Conservation (phyloP, 2,888 invertebrate species). For the Sylvicola cinctus region DNA sequence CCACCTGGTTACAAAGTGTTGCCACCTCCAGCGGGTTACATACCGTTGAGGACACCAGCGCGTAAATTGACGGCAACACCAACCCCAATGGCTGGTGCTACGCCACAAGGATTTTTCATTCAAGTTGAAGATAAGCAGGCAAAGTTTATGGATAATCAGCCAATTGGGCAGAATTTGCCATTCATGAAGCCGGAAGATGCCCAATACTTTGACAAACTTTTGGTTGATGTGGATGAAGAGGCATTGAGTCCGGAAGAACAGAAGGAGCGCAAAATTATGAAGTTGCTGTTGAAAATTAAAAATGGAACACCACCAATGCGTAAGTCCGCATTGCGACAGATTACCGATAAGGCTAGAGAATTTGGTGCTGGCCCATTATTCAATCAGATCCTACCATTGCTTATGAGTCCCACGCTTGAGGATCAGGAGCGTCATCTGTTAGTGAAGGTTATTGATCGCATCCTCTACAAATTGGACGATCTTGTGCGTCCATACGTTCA, state of each 20-base stretch:
- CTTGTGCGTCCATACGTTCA: constrained; percentile 97
- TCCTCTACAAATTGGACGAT: constrained; percentile 95
- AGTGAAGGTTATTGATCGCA: constrained; percentile 97
- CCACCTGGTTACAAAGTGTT: constrained; percentile 95
- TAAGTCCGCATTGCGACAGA: constrained; percentile 90
- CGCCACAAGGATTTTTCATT: constrained; percentile 81
- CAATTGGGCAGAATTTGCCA: constrained; percentile 85
- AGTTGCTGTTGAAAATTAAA: constrained; percentile 90
- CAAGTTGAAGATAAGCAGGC: constrained; percentile 78
- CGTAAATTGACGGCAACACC: constrained; percentile 95
- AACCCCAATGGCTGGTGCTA: constrained; percentile 79
- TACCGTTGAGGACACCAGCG: constrained; percentile 93
- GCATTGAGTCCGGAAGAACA: constrained; percentile 86
- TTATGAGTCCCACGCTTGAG: constrained; percentile 99
- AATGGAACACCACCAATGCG: constrained; percentile 99
- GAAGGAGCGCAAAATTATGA: constrained; percentile 99
- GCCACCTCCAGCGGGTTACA: constrained; percentile 86
- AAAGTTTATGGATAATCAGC: constrained; percentile 85
- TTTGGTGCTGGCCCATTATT: constrained; percentile 97
- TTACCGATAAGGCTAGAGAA: constrained; percentile 95
- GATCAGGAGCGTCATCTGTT: constrained; percentile 97
- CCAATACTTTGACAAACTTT: constrained; percentile 96
- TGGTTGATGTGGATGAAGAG: constrained; percentile 97
- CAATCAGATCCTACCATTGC: constrained; percentile 92
- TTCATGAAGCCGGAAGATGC: constrained; percentile 99